These are phyloP conservation scores for Pocillopora grandis DNA, from an alignment of 92 coral and sea anemone species.

Conservation along the genomic window DNA sequence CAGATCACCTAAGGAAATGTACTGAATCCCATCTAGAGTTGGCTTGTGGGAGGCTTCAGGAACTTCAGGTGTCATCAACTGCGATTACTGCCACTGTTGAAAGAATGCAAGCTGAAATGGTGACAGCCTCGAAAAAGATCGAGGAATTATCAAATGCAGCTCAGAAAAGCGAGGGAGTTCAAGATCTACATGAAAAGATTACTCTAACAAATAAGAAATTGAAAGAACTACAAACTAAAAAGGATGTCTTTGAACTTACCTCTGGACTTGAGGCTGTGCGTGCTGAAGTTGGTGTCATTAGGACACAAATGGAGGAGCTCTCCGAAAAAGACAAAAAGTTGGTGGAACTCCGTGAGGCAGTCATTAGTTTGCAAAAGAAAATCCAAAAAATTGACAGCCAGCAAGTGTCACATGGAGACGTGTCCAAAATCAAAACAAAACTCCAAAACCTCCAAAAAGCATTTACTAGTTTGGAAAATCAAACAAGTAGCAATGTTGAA, in stretches of 20 bases:
- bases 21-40: conserved; percentile 4
- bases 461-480: not conserved
- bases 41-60: conserved; percentile 19
- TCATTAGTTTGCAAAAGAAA: conserved; percentile 5
- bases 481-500: not conserved
- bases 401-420: not conserved
- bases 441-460: not conserved
- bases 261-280: not conserved
- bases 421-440: not conserved
- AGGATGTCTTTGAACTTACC: not conserved
- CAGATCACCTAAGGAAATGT: not conserved
- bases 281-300: not conserved
- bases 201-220: not conserved
- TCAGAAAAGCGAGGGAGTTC: not conserved
- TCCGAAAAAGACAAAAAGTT: not conserved
- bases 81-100: not conserved
- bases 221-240: not conserved
- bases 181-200: not conserved
- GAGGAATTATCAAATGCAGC: not conserved
- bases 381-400: not conserved
- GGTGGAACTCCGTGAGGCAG: conserved; percentile 1
- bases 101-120: not conserved
- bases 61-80: not conserved
- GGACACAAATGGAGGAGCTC: not conserved
- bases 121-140: not conserved